Percentiles rank a stretch among this genome's conserved stretches.
phyloP scores from a whole-genome alignment of 2,888 invertebrate species.

The Pecten maximus region DNA sequence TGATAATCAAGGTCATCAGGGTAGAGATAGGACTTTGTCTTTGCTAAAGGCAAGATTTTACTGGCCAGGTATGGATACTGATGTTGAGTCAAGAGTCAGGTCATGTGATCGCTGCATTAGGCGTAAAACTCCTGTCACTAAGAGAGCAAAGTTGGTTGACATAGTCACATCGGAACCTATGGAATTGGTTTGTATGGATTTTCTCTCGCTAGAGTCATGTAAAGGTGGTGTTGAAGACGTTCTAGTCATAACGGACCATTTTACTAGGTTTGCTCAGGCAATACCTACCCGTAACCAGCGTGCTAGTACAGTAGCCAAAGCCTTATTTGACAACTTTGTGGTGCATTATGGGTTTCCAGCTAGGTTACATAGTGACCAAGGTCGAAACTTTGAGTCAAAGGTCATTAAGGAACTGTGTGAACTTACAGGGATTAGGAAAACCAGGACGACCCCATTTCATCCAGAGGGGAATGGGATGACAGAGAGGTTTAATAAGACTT shows the following conservation, averaged over 20 bases:
- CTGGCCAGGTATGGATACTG: constrained; percentile 44
- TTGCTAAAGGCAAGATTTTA: constrained; percentile 37
- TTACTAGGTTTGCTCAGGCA: background rate
- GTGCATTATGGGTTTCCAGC: background rate
- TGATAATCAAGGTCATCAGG: constrained; percentile 50
- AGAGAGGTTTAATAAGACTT: background rate
- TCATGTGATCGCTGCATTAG: background rate
- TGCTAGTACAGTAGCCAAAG: too few relatives aligned
- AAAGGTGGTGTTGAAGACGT: background rate
- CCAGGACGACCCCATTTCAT: background rate
- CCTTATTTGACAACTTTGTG: too few relatives aligned
- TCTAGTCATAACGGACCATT: background rate
- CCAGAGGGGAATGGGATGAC: background rate
- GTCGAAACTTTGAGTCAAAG: background rate
- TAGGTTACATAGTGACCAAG: background rate
- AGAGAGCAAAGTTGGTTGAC: background rate
- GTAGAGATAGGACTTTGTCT: constrained; percentile 41
- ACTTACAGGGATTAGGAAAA: background rate
- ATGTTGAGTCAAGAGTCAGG: constrained; percentile 2
- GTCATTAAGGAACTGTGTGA: background rate
- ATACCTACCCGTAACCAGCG: too few relatives aligned
- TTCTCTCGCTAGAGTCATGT: background rate
- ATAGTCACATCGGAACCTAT: background rate
- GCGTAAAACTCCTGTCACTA: background rate
- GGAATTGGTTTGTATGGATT: background rate